Percentiles rank a stretch among this genome's conserved stretches.
phyloP scores from a whole-genome alignment of 2,797 vertebrate genomes.

The Oreochromis grahami region DNA sequence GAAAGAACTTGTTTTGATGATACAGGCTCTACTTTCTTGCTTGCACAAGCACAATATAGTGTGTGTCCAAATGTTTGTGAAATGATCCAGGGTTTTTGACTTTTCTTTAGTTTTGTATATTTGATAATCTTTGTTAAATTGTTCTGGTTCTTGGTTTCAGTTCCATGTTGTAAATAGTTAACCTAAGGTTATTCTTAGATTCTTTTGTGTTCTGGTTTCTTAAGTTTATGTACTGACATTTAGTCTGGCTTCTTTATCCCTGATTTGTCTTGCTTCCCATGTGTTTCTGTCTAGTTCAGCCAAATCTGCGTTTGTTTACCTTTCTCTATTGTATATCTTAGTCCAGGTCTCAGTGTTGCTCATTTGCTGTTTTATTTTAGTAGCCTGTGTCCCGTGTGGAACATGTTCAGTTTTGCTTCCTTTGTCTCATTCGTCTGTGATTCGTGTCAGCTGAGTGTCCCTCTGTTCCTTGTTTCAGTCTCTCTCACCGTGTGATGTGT shows the following conservation, averaged over 20 bases:
- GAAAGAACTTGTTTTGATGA: too few species aligned
- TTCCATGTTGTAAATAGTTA: too few species aligned
- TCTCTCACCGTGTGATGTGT: not conserved
- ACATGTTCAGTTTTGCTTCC: not conserved
- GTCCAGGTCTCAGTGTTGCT: fast-evolving
- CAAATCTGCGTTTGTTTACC: not conserved
- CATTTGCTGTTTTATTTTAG: not conserved
- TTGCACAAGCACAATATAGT: too few species aligned
- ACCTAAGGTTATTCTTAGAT: too few species aligned
- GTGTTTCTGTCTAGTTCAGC: not conserved
- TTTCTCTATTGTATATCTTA: fast-evolving
- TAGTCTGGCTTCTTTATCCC: fast-evolving
- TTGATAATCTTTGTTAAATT: too few species aligned
- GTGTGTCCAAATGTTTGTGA: too few species aligned
- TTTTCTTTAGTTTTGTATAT: too few species aligned
- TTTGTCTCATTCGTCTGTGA: fast-evolving
- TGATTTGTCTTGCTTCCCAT: not conserved
- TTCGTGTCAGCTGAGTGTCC: fast-evolving
- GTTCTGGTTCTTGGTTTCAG: too few species aligned
- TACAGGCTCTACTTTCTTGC: too few species aligned
- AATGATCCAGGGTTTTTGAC: too few species aligned
- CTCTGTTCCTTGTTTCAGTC: not conserved
- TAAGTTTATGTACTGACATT: fast-evolving
- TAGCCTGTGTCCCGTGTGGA: not conserved
- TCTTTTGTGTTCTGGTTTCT: too few species aligned